These are phyloP conservation scores for Cebidichthys violaceus DNA, from an alignment of 2,113 vertebrate species.

Conservation along the genomic window DNA sequence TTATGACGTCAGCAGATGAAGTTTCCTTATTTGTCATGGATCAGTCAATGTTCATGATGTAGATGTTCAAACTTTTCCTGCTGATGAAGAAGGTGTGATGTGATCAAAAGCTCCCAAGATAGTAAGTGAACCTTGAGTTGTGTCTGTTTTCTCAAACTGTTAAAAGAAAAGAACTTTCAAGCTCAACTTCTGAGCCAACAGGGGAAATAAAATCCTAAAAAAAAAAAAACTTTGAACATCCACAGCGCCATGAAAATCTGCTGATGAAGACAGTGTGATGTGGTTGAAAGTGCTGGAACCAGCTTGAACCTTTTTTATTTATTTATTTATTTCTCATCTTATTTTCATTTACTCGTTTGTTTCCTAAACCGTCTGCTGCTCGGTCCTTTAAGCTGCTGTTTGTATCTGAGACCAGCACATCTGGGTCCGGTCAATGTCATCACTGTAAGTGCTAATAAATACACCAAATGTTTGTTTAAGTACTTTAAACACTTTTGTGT, in stretches of 20 bases:
- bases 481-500: slow-evolving; percentile 50
- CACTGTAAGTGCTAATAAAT: slow-evolving; percentile 32
- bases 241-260: background rate
- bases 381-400: background rate
- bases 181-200: background rate
- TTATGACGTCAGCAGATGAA: background rate
- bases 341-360: background rate
- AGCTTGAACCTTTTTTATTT: background rate
- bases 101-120: background rate
- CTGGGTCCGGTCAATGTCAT: slow-evolving; percentile 39
- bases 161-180: background rate
- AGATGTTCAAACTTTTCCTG: background rate
- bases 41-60: background rate
- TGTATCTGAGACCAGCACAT: slow-evolving; percentile 22
- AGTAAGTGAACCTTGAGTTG: too few relatives aligned
- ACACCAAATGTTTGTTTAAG: slow-evolving; percentile 32
- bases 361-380: background rate
- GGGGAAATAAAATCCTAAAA: background rate
- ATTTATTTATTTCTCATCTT: background rate
- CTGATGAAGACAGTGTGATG: background rate
- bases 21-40: background rate
- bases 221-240: background rate
- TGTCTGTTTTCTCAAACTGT: background rate
- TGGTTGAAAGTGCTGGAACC: background rate
- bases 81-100: background rate